Evolutionary conservation across 2,888 invertebrate genomes (phyloP).

Genomic region (Drosophila nigritarsus): DNA sequence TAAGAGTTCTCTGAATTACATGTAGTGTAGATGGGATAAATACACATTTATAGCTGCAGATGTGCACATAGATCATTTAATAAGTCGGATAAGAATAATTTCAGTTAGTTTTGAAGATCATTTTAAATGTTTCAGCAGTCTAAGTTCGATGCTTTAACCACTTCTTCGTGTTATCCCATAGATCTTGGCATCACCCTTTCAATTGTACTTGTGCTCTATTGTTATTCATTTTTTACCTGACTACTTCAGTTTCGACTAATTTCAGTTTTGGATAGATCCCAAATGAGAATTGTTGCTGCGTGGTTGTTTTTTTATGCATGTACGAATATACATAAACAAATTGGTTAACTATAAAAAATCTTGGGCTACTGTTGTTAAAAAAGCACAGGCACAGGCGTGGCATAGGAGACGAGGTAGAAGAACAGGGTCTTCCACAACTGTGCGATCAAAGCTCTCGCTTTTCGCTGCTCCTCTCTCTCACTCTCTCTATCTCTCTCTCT

Average conservation of each 20-base stretch:
- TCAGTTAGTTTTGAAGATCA: not conserved
- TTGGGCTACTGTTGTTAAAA: not conserved
- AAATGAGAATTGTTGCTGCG: not conserved
- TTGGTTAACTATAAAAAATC: not conserved
- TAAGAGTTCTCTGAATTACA: not conserved
- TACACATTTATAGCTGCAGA: not conserved
- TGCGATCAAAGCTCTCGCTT: constrained; percentile 49
- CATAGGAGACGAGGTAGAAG: not conserved
- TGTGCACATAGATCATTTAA: not conserved
- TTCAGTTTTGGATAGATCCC: not conserved
- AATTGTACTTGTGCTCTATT: not conserved
- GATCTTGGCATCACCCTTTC: not conserved
- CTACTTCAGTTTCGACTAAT: no score
- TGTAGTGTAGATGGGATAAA: not conserved
- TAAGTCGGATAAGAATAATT: not conserved
- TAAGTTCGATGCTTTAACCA: not conserved
- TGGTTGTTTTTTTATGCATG: not conserved
- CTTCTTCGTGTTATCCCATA: not conserved
- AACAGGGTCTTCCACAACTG: not conserved
- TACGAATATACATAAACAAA: not conserved
- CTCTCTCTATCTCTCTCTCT: not conserved
- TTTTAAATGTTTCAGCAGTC: not conserved
- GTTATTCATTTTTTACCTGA: not conserved
- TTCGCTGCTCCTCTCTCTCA: constrained; percentile 11
- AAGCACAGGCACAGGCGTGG: not conserved